Evolutionary conservation across 2,797 vertebrate species (phyloP), one percentile per base, ranked within the genome.

Genomic region (Galaxias olidus): DNA sequence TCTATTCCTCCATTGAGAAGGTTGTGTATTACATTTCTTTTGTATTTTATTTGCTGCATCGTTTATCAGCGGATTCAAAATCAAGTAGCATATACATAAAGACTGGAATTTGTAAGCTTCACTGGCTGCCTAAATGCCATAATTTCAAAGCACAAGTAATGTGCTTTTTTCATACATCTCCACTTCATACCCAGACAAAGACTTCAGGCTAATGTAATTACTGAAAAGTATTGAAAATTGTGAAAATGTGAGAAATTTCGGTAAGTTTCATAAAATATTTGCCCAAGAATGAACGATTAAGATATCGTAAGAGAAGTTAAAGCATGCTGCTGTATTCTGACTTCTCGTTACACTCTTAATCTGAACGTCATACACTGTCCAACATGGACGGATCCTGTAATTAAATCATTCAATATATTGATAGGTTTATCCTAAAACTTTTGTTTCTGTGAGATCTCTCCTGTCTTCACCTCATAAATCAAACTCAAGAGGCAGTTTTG

Each of bases 161-260:
- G 48, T 65, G 68, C 66, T 79, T 65, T 78, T 77, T 78, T 66
- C 72, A 77, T 63, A 59, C 8, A 30, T 61, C 53, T 60, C 42
- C 50, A 44, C 50, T 55, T 54, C 1, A 12, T 72, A 68, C 66
- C 64, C 55, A 70, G 20, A n/a, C n/a, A n/a, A n/a, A n/a, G n/a
- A n/a, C n/a, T n/a, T n/a, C n/a, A n/a, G n/a, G n/a, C n/a, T n/a
- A n/a, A n/a, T n/a, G n/a, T n/a, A n/a, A n/a, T n/a, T n/a, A n/a
- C n/a, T n/a, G n/a, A n/a, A n/a, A n/a, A n/a, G n/a, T n/a, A n/a
- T n/a, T n/a, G n/a, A n/a, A n/a, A n/a, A n/a, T n/a, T n/a, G n/a
- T n/a, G n/a, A n/a, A n/a, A n/a, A n/a, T n/a, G n/a, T n/a, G n/a
- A n/a, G n/a, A n/a, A n/a, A n/a, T n/a, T n/a, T n/a, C n/a, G n/a